Conservation (phyloP, 2,797 vertebrate species). For the Monodelphis domestica region DNA sequence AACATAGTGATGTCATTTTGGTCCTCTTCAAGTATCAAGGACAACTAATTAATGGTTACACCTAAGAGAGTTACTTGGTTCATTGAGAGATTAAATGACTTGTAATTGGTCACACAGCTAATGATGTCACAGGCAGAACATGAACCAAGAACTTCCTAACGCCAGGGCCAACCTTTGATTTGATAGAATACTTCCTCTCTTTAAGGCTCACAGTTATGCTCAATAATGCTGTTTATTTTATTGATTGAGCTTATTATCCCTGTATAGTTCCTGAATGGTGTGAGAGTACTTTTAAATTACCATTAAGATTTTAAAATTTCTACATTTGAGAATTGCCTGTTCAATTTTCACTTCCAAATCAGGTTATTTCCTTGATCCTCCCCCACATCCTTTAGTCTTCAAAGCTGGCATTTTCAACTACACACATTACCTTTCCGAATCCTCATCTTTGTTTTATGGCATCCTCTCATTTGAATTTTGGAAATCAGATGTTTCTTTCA, state of each 20-base stretch:
- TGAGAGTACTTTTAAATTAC: slow-evolving; percentile 40
- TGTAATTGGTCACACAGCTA: neutral
- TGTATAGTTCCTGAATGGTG: slow-evolving; percentile 40
- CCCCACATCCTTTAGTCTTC: slow-evolving; percentile 30
- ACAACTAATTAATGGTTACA: no score
- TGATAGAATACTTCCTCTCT: neutral
- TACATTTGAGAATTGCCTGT: slow-evolving; percentile 58
- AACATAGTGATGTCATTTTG: no score
- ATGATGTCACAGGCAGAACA: neutral
- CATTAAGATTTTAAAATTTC: slow-evolving; percentile 65
- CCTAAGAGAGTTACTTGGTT: no score
- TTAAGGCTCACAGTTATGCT: neutral
- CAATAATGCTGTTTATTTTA: neutral
- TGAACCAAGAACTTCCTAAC: neutral
- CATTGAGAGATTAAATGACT: neutral
- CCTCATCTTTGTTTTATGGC: slow-evolving; percentile 66
- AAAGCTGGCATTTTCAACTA: slow-evolving; percentile 50
- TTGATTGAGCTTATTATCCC: slow-evolving; percentile 46
- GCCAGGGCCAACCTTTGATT: neutral
- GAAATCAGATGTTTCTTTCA: slow-evolving; percentile 79
- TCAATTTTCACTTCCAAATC: slow-evolving; percentile 60
- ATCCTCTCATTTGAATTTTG: slow-evolving; percentile 75
- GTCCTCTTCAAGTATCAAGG: no score
- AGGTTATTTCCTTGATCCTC: slow-evolving; percentile 53
- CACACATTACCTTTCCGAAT: slow-evolving; percentile 62